phyloP scores from a whole-genome alignment of 2,888 invertebrate species.

The Poecilobothrus nobilitatus region DNA sequence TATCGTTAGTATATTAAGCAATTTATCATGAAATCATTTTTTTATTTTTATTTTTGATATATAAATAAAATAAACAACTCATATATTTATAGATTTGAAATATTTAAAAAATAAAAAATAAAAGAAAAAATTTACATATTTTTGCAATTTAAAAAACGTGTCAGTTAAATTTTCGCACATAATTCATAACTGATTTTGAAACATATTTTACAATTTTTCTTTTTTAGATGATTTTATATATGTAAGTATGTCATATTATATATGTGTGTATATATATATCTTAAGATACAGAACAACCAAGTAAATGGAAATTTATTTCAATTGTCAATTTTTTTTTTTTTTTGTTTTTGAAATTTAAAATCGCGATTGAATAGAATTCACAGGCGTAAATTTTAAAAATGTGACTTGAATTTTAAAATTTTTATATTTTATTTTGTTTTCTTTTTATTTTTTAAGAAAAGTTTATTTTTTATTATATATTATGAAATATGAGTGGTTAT shows the following conservation, averaged over 20 bases:
- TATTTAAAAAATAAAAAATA: background rate
- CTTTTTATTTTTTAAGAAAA: background rate
- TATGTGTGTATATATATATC: too few relatives aligned
- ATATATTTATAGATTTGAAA: background rate
- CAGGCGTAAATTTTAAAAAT: background rate
- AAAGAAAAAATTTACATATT: background rate
- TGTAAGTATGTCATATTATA: too few relatives aligned
- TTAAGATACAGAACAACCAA: background rate
- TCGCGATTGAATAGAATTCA: background rate
- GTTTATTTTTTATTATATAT: too few relatives aligned
- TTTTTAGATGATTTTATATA: too few relatives aligned
- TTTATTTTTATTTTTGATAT: too few relatives aligned
- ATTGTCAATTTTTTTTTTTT: background rate
- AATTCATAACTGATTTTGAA: constrained; percentile 13
- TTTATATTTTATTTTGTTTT: background rate
- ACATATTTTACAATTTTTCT: background rate
- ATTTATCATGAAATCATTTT: too few relatives aligned
- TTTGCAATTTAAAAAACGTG: constrained; percentile 16
- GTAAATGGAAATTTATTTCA: background rate
- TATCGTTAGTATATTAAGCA: too few relatives aligned
- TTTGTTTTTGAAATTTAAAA: background rate
- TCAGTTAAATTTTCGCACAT: constrained; percentile 19
- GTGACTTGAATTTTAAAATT: background rate
- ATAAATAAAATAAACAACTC: background rate
- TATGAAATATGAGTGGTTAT: too few relatives aligned